Evolutionary conservation across 2,888 invertebrate genomes (phyloP), one percentile per base, ranked within the genome.

Genomic region (Lithosia quadra): DNA sequence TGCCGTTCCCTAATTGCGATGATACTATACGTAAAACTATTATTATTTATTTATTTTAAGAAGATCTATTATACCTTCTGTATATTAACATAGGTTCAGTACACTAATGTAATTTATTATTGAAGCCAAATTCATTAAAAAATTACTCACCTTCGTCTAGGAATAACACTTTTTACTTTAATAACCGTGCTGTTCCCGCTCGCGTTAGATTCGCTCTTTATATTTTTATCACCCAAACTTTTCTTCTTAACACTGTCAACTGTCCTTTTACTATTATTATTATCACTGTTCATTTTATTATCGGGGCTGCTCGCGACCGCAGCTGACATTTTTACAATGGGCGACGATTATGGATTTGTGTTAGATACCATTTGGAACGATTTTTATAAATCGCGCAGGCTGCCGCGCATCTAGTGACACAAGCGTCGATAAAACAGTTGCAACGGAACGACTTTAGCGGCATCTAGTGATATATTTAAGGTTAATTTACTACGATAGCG

Each of bases 301-400:
- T 87, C 83, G 64, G 85, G 74, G 75, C 79, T 84, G 76, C 75
- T 88, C 81, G 82, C 84, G 77, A 85, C 79, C 83, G 84, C 84
- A 85, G 88, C 88, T 91, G 93, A 93, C 92, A 93, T 92, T 92
- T 91, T 91, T 88, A 83, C 87, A 85, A 83, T 86, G 85, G 82
- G 86, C 90, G 91, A 90, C 90, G 89, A 92, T 90, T 94, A 94
- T 93, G 92, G 94, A 94, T 94, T 94, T 93, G 88, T 88, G 92
- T 85, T 90, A 87, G 89, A 87, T 80, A 85, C 88, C 90, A 91
- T 93, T 93, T 91, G 91, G 88, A 86, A 84, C 85, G 91, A 93
- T 91, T 92, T 94, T 94, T 94, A 91, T 94, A 94, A 91, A 91
- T 90, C 93, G 93, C 94, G 94, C 95, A 95, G 87, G 80, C 88